Conservation (phyloP, 2,888 invertebrate genomes). For the Meteorus colon region DNA sequence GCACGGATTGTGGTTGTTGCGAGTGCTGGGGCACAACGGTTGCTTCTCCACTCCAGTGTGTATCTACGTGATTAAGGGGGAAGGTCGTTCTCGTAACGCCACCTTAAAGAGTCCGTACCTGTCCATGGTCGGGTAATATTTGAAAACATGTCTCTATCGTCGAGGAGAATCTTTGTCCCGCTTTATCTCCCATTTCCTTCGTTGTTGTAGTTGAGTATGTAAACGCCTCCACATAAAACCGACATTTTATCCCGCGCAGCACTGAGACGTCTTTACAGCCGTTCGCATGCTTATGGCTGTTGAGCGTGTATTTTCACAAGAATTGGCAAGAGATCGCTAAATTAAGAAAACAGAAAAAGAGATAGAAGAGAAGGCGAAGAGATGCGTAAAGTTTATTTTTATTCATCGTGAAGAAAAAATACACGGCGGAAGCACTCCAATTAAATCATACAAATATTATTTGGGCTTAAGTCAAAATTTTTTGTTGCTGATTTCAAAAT, state of each 20-base stretch:
- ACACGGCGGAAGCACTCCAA: not conserved
- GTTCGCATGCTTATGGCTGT: slow-evolving; percentile 62
- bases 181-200: not conserved
- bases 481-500: no score
- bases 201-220: slow-evolving; percentile 47
- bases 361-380: not conserved
- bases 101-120: slow-evolving; percentile 70
- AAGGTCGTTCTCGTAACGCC: slow-evolving; percentile 62
- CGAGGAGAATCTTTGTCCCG: slow-evolving; percentile 62
- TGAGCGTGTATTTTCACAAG: slow-evolving; percentile 55
- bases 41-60: not conserved
- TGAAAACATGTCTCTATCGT: slow-evolving; percentile 73
- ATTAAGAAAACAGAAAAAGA: slow-evolving; percentile 19
- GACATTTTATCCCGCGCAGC: slow-evolving; percentile 68
- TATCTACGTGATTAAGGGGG: slow-evolving; percentile 51
- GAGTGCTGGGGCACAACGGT: slow-evolving; percentile 5
- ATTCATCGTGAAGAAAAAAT: not conserved
- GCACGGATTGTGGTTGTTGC: not conserved
- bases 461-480: no score
- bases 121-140: slow-evolving; percentile 70
- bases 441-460: no score
- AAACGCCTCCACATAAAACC: slow-evolving; percentile 71
- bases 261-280: slow-evolving; percentile 69
- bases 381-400: slow-evolving; percentile 17
- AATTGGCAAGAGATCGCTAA: slow-evolving; percentile 6